Base-by-base conservation (phyloP, 2,888 invertebrate species). In the Thecocarcelia acutangulata region DNA sequence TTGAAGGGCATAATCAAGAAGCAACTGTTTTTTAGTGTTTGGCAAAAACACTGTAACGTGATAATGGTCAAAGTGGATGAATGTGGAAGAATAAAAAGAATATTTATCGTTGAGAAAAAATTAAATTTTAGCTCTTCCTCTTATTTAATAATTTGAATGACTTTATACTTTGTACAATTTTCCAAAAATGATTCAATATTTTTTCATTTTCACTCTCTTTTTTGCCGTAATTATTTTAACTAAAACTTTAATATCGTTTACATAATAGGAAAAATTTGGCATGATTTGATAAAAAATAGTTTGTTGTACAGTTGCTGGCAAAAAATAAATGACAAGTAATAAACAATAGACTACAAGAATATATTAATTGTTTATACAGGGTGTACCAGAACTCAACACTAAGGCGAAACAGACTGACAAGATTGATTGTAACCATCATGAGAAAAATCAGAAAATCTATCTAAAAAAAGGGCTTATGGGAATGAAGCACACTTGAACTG, bases 231-330 rank as follows among this genome's bases (percentile, higher is more conserved):
- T 46, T 28, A 54, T 46, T 74, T 40, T 46, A 70, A 70, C n/a
- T 28, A 58, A 77, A 58, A 70, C 70, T 64, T 58, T 59, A 52
- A 59, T 72, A 69, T 46, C 58, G 54, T 66, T 78, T 42, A 37
- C 13, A 42, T 44, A 72, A 69, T 61, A 37, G 46, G 17, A 24
- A 44, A 17, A 21, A 17, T 61, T 61, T 9, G 11, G 12, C 37
- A n/a, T 17, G 17, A 21, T 24, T 70, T 2, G 12, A 15, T 11
- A 1, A 15, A 21, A 59, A 12, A n/a, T n/a, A n/a, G n/a, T 28
- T 6, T 0, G 9, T 17, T 24, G 33, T 17, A 50, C 59, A 70
- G 48, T 37, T 17, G 40, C 24, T 12, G 4, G 12, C 37, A 52
- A n/a, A 8, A 59, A 12, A 40, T 1, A 5, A 19, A 13, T 19